Base-by-base conservation (phyloP, 2,888 invertebrate genomes). In the Quadriops clusia region DNA sequence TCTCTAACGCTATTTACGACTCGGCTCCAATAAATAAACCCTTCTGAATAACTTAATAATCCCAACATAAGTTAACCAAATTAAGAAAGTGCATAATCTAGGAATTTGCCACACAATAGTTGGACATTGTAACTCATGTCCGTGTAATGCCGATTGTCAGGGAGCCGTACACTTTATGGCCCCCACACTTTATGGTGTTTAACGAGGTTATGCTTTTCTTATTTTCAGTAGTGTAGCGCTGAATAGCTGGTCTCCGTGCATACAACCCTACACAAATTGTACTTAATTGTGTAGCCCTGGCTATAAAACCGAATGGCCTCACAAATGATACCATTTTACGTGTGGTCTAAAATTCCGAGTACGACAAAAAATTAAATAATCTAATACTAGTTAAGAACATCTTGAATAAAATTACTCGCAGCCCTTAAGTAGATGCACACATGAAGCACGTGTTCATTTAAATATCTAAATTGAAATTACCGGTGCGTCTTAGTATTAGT, bases 401-500 rank as follows among this genome's bases (percentile, higher is more conserved):
- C n/a, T n/a, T n/a, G n/a, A n/a, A n/a, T n/a, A n/a, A n/a, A n/a
- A n/a, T n/a, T n/a, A n/a, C n/a, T n/a, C n/a, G n/a, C n/a, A n/a
- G n/a, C n/a, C n/a, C n/a, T n/a, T n/a, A n/a, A n/a, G n/a, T n/a
- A n/a, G n/a, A n/a, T n/a, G n/a, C n/a, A n/a, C n/a, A n/a, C n/a
- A n/a, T 31, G 36, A 27, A 39, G 40, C 49, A 47, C 45, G 45
- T 47, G 49, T 45, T 49, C 49, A 49, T 49, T 49, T 49, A 46
- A 46, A 49, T 49, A 47, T 46, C 39, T 45, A 45, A 49, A 49
- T 49, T 49, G 47, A 46, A 49, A 49, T 49, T 45, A 46, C 45
- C 42, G 39, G 43, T 44, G 44, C n/a, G n/a, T n/a, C n/a, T n/a
- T n/a, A n/a, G n/a, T n/a, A n/a, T 42, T 42, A 40, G 39, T 38